Evolutionary conservation across 1,140 invertebrate species (phyloP).

Genomic region (Nebria ingens): DNA sequence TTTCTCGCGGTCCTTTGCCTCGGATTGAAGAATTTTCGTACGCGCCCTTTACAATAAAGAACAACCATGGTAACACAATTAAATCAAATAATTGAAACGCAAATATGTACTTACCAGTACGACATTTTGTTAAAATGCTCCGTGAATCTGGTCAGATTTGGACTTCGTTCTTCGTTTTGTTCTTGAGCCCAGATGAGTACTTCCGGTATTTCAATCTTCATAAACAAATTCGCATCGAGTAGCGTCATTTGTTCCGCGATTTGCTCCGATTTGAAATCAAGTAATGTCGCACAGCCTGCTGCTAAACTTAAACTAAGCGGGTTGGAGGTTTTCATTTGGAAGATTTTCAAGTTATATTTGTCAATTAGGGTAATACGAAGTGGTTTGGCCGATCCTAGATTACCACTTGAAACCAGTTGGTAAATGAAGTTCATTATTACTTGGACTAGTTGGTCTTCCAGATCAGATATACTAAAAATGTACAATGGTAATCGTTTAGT

Average conservation of each 20-base stretch:
- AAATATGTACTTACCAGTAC: slow-evolving; percentile 60
- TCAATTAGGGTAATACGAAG: slow-evolving; percentile 83
- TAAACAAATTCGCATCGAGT: slow-evolving; percentile 89
- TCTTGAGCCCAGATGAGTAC: slow-evolving; percentile 94
- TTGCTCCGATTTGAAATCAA: slow-evolving; percentile 88
- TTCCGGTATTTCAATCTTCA: slow-evolving; percentile 95
- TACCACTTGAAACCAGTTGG: slow-evolving; percentile 73
- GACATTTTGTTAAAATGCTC: slow-evolving; percentile 99
- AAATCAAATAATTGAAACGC: background rate
- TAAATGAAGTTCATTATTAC: slow-evolving; percentile 86
- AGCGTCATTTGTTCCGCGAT: slow-evolving; percentile 98
- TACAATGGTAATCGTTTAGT: background rate
- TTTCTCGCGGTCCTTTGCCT: slow-evolving; percentile 87
- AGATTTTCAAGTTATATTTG: slow-evolving; percentile 63
- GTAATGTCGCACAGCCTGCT: slow-evolving; percentile 54
- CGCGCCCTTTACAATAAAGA: slow-evolving; percentile 49
- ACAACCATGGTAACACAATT: slow-evolving; percentile 28
- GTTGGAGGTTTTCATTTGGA: slow-evolving; percentile 32
- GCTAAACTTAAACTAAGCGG: slow-evolving; percentile 22
- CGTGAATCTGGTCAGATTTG: slow-evolving; percentile 93
- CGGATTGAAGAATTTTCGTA: slow-evolving; percentile 63
- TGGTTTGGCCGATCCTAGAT: slow-evolving; percentile 80
- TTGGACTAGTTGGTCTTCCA: slow-evolving; percentile 62
- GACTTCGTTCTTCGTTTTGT: slow-evolving; percentile 92
- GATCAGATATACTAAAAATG: slow-evolving; percentile 62